Conservation (phyloP, 2,113 vertebrate species). For the Stomatorhinus ivindoensis region DNA sequence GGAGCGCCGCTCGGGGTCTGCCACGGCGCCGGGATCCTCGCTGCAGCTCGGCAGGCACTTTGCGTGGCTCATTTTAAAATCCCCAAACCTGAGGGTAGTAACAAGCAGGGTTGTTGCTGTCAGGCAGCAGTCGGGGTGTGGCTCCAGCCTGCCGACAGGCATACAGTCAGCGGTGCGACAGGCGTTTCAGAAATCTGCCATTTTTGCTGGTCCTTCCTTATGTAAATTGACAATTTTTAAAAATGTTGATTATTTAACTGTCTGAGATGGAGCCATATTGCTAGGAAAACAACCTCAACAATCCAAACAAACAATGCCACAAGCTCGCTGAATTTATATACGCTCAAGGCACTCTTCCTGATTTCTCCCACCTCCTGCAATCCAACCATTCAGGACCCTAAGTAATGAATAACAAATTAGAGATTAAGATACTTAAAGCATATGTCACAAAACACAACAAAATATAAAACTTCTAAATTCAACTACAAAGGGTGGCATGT, state of each 20-base stretch:
- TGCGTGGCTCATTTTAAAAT: neutral
- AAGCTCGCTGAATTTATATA: neutral
- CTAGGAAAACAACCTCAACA: neutral
- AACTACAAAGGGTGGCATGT: neutral
- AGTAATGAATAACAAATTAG: neutral
- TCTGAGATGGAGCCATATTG: neutral
- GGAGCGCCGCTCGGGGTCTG: neutral
- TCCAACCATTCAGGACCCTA: neutral
- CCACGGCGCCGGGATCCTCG: neutral
- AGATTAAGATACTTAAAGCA: neutral
- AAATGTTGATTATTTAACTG: neutral
- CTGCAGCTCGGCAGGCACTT: neutral
- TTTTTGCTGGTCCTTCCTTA: neutral
- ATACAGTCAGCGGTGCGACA: neutral
- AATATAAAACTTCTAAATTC: neutral
- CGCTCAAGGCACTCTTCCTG: neutral
- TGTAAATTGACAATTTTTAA: neutral
- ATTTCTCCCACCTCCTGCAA: neutral
- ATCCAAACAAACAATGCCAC: neutral
- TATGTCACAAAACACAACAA: neutral
- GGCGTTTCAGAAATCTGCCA: neutral
- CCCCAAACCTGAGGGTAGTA: neutral
- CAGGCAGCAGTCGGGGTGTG: neutral
- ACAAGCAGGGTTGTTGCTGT: neutral
- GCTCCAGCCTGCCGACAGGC: neutral